Evolutionary conservation across 1,140 invertebrate species (phyloP), one percentile per base, ranked within the genome.

Genomic region (Homarus americanus): DNA sequence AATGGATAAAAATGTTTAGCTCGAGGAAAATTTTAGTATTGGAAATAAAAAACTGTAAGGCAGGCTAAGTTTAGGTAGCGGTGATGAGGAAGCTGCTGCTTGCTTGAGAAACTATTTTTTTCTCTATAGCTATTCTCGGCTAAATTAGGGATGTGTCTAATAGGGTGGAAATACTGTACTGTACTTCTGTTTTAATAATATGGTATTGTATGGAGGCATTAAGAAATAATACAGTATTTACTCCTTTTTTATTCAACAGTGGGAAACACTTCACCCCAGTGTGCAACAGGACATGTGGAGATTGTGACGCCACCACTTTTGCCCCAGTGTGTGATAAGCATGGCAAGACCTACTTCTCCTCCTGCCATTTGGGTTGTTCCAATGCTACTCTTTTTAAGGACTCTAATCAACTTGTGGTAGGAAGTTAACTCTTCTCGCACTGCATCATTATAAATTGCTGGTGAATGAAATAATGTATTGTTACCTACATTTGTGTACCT

Each of bases 341-440:
- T 93, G 96, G 96, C 0, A 96, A 94, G 93, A 98, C 97, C 9
- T 98, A 98, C 94, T 96, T 97, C 93, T 98, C 97, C 72, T 96
- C 97, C 32, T 98, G 98, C 94, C 97, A 98, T 93, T 97, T 97
- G 58, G 98, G 98, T 34, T 98, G 98, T 93, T 94, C 94, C 72
- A 96, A 96, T 93, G 96, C 96, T 80, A 95, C 95, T 36, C 88
- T 87, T 69, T 69, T 86, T 10, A 78, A 76, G 32, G 87, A 85
- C 49, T 36, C 92, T 2, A 91, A 91, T 24, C 91, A 78, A 73
- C 79, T 85, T 17, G 44, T 85, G 76, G 84, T 91, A 72, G 69
- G 76, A 76, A 20, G 17, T 76, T 76, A 76, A 12, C 9, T n/a
- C 36, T n/a, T 20, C 17, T 40, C 7, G 38, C 5, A 3, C 7